Conservation (phyloP, 2,797 vertebrate genomes). For the Crenuchus spilurus region DNA sequence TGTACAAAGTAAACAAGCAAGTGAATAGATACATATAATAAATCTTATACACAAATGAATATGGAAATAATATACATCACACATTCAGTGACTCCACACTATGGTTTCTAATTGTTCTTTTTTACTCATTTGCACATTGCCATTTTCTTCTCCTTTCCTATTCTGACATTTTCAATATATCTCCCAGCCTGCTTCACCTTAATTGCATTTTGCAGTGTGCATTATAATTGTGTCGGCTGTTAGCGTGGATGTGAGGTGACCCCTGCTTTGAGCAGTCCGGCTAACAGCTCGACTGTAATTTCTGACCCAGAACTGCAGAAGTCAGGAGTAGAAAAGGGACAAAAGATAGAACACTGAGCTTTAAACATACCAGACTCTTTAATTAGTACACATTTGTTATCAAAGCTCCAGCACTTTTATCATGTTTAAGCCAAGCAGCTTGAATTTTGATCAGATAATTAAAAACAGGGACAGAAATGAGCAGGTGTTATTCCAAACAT, state of each 20-base stretch:
- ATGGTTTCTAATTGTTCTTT: background rate
- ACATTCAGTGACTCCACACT: too few species aligned
- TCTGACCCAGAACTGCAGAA: background rate
- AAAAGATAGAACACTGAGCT: background rate
- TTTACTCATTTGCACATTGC: constrained; percentile 5
- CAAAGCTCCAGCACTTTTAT: background rate
- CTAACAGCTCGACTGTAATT: background rate
- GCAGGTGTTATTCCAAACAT: constrained; percentile 6
- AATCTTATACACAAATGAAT: too few species aligned
- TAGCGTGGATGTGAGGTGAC: background rate
- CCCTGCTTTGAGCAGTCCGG: background rate
- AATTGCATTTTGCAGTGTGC: background rate
- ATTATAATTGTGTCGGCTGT: background rate
- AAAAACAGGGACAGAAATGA: background rate
- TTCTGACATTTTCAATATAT: constrained; percentile 5
- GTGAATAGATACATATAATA: too few species aligned
- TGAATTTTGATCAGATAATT: background rate
- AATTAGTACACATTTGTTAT: background rate
- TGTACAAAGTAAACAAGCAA: too few species aligned
- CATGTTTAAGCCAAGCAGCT: background rate
- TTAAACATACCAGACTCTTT: background rate
- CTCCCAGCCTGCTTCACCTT: background rate
- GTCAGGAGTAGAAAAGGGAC: background rate
- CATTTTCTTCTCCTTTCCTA: background rate
- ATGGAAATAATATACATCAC: too few species aligned